A percentile compares a stretch with the other conserved stretches of the same genome.
These are phyloP conservation scores for Folsomia manolachei DNA, from an alignment of 2,888 invertebrate species.

Conservation along the genomic window DNA sequence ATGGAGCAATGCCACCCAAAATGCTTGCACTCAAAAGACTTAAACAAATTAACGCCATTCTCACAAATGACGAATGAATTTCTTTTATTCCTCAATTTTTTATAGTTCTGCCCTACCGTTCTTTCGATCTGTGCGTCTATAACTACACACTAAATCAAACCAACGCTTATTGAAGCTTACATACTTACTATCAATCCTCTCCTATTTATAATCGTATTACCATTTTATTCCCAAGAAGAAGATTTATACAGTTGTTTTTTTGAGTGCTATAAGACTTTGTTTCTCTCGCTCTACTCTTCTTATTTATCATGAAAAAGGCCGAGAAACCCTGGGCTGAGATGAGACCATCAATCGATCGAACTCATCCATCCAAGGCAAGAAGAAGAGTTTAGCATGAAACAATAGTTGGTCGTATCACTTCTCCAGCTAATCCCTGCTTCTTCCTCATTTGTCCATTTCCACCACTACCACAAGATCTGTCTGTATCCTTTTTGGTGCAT, in stretches of 20 bases:
- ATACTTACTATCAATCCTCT: conserved; percentile 3
- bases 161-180: not conserved
- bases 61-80: conserved; percentile 51
- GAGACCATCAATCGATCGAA: conserved; percentile 47
- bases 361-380: conserved; percentile 41
- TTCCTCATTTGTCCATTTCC: conserved; percentile 16
- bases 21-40: conserved; percentile 47
- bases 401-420: conserved; percentile 30
- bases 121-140: conserved; percentile 12
- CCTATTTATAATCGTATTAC: conserved; percentile 7
- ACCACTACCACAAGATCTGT: not conserved
- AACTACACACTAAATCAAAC: not conserved
- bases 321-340: conserved; percentile 32
- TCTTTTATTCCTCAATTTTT: conserved; percentile 30
- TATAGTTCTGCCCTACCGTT: conserved; percentile 13
- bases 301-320: conserved; percentile 42
- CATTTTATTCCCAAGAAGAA: not conserved
- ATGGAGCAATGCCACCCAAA: conserved; percentile 49
- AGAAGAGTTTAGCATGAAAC: conserved; percentile 46
- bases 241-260: not conserved
- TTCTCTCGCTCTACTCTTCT: conserved; percentile 23
- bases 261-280: conserved; percentile 6
- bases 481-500: not conserved
- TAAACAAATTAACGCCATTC: conserved; percentile 51
- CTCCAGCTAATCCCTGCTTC: conserved; percentile 20